Evolutionary conservation across 1,140 invertebrate genomes (phyloP).

Genomic region (Zaprionus africanus): DNA sequence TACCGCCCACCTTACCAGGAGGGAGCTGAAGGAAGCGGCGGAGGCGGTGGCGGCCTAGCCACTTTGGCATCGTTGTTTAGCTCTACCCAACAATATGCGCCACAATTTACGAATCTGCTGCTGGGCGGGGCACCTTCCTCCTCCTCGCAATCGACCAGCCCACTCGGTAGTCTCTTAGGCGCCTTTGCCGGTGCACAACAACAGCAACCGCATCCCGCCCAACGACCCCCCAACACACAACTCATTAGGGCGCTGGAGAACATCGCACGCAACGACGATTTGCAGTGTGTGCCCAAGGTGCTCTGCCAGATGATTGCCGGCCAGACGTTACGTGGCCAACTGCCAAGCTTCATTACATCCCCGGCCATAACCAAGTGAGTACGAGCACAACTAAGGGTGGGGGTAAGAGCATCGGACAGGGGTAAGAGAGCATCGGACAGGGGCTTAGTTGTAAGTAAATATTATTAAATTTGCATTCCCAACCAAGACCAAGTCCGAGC

Average conservation of each 20-base stretch:
- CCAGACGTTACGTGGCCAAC: slow-evolving; percentile 85
- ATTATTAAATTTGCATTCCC: slow-evolving; percentile 76
- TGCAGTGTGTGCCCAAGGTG: slow-evolving; percentile 90
- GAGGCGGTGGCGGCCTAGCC: slow-evolving; percentile 56
- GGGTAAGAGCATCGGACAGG: neutral
- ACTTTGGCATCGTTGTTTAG: slow-evolving; percentile 72
- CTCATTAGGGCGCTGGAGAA: slow-evolving; percentile 88
- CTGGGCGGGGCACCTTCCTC: slow-evolving; percentile 64
- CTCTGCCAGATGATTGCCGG: slow-evolving; percentile 90
- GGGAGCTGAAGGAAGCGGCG: slow-evolving; percentile 11
- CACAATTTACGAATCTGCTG: slow-evolving; percentile 79
- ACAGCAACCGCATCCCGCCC: slow-evolving; percentile 23
- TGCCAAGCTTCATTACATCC: slow-evolving; percentile 86
- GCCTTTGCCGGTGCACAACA: slow-evolving; percentile 52
- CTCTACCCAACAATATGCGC: slow-evolving; percentile 76
- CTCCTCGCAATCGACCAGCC: slow-evolving; percentile 43
- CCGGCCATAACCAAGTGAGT: slow-evolving; percentile 89
- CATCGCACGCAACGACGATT: slow-evolving; percentile 90
- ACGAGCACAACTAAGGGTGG: neutral
- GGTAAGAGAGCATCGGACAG: neutral
- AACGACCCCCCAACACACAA: slow-evolving; percentile 75
- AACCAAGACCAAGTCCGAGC: slow-evolving; percentile 42
- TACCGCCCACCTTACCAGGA: slow-evolving; percentile 50
- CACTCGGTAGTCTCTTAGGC: slow-evolving; percentile 75
- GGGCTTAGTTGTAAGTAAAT: slow-evolving; percentile 68